A percentile compares a stretch with the other conserved stretches of the same genome.
These are phyloP conservation scores for Lasius platythorax DNA, from an alignment of 2,888 invertebrate genomes.

Conservation along the genomic window DNA sequence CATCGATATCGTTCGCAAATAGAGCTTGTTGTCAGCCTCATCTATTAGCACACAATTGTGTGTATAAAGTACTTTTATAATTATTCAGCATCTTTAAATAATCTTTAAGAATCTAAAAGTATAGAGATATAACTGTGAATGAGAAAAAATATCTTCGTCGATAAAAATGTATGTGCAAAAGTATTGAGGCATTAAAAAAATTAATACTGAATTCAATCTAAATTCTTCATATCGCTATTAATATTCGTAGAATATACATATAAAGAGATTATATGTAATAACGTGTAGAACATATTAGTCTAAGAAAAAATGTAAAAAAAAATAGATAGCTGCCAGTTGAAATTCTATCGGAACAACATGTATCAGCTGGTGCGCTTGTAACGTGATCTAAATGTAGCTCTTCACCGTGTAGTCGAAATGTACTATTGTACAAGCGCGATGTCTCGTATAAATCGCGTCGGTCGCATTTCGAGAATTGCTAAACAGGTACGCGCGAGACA, in stretches of 20 bases:
- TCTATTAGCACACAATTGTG: background rate
- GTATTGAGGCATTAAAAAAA: background rate
- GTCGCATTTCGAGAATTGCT: constrained; percentile 52
- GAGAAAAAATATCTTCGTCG: background rate
- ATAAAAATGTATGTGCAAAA: background rate
- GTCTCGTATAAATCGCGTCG: constrained; percentile 39
- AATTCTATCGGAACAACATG: constrained; percentile 30
- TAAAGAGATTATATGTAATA: background rate
- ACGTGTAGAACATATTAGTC: background rate
- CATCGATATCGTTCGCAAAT: background rate
- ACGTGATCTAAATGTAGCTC: constrained; percentile 42
- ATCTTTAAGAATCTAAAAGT: background rate
- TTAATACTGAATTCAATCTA: background rate
- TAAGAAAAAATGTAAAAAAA: constrained; percentile 25
- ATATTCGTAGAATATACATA: background rate
- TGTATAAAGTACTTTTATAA: background rate
- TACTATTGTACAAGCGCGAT: constrained; percentile 36
- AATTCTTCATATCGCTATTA: background rate
- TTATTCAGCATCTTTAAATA: background rate
- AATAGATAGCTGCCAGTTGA: constrained; percentile 20
- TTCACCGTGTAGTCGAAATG: constrained; percentile 30
- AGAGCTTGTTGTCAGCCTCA: background rate
- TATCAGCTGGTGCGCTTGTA: constrained; percentile 24
- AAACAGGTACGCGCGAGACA: constrained; percentile 43
- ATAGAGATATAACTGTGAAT: background rate